Conservation (phyloP, 2,888 invertebrate species). For the Drosophila colorata region DNA sequence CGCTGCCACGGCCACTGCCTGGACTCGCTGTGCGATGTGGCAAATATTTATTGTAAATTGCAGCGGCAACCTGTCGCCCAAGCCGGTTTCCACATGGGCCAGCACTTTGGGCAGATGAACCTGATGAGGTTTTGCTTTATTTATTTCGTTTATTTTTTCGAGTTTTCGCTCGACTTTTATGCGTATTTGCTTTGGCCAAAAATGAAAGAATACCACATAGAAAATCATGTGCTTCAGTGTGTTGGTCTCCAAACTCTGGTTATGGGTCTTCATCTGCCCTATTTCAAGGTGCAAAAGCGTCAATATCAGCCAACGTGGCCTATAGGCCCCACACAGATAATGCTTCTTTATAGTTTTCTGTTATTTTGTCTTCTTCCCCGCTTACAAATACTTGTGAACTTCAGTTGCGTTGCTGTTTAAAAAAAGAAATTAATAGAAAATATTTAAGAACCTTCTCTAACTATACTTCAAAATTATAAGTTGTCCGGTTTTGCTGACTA, state of each 20-base stretch:
- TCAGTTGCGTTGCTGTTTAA: too few relatives aligned
- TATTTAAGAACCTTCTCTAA: too few relatives aligned
- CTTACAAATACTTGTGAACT: too few relatives aligned
- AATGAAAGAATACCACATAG: slow-evolving; percentile 5
- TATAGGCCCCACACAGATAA: background rate
- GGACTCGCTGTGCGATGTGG: slow-evolving; percentile 33
- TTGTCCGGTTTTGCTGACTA: too few relatives aligned
- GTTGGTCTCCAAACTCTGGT: background rate
- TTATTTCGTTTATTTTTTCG: background rate
- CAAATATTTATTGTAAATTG: slow-evolving; percentile 57
- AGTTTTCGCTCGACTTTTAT: background rate
- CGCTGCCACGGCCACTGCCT: slow-evolving; percentile 2
- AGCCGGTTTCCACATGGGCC: slow-evolving; percentile 50
- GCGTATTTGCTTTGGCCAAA: slow-evolving; percentile 11
- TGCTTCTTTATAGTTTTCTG: background rate
- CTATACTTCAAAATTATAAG: too few relatives aligned
- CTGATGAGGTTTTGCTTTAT: slow-evolving; percentile 19
- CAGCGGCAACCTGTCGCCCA: slow-evolving; percentile 56
- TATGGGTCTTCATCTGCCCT: background rate
- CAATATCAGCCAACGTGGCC: background rate
- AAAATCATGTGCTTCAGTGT: background rate
- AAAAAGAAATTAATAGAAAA: background rate
- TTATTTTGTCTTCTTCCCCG: background rate
- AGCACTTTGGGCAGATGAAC: slow-evolving; percentile 34
- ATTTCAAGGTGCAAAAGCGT: background rate